Evolutionary conservation across 2,113 vertebrate genomes (phyloP).

Genomic region (Etheostoma cragini): DNA sequence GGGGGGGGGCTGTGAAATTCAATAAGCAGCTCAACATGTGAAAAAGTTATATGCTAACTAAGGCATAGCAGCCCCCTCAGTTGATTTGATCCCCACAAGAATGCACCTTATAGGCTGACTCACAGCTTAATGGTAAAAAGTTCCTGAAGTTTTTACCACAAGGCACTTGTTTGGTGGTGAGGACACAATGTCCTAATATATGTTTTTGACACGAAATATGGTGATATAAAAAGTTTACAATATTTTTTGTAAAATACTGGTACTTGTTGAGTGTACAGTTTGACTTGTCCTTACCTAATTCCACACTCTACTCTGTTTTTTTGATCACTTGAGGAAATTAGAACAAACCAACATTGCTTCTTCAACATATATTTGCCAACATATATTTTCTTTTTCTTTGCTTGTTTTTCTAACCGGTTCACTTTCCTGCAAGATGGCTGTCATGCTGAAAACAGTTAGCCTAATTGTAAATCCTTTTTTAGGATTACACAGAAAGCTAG

Average conservation of each 20-base stretch:
- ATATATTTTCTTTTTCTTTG: neutral
- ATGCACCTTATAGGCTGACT: conserved; percentile 40
- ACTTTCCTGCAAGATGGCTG: neutral
- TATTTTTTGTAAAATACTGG: neutral
- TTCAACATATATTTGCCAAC: neutral
- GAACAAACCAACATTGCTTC: neutral
- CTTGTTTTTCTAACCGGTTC: neutral
- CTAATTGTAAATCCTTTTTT: neutral
- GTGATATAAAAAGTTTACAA: neutral
- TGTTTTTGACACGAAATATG: neutral
- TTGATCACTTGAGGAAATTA: neutral
- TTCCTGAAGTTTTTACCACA: neutral
- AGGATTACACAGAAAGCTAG: neutral
- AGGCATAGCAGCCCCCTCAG: conserved; percentile 10
- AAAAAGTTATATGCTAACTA: conserved; percentile 53
- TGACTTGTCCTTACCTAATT: neutral
- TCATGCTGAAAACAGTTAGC: neutral
- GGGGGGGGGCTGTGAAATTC: conserved; percentile 55
- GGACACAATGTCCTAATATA: neutral
- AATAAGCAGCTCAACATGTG: conserved; percentile 66
- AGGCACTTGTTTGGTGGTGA: neutral
- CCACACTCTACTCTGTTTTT: neutral
- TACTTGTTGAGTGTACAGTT: neutral
- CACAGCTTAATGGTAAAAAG: conserved; percentile 17
- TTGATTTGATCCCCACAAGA: conserved; percentile 54